These are phyloP conservation scores for Dallia pectoralis DNA, from an alignment of 2,797 vertebrate genomes.

Conservation along the genomic window DNA sequence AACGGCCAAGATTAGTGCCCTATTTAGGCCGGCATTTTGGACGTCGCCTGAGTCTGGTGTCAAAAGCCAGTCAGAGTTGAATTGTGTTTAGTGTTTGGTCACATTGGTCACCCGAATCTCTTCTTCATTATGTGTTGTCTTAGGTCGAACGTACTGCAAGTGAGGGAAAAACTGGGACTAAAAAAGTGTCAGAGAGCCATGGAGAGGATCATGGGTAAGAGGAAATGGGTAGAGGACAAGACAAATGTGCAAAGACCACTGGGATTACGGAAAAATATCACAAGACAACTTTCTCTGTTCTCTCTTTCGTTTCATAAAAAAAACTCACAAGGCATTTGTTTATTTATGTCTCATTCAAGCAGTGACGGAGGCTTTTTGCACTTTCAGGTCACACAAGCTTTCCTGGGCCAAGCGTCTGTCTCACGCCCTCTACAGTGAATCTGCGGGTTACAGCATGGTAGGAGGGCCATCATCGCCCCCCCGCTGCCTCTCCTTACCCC, in stretches of 20 bases:
- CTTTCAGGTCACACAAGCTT: constrained; percentile 53
- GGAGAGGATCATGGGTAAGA: constrained; percentile 70
- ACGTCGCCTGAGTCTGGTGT: not conserved
- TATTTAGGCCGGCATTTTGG: not conserved
- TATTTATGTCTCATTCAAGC: not conserved
- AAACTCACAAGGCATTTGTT: not conserved
- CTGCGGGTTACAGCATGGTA: constrained; percentile 82
- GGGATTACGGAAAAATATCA: not conserved
- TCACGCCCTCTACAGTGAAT: constrained; percentile 62
- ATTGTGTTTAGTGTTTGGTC: not conserved
- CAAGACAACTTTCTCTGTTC: not conserved
- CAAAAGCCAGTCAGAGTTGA: not conserved
- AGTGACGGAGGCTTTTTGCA: not conserved
- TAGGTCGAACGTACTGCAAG: constrained; percentile 47
- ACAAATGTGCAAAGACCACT: not conserved
- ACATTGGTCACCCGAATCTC: not conserved
- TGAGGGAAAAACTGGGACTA: constrained; percentile 47
- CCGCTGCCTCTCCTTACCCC: constrained; percentile 65
- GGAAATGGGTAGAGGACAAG: not conserved
- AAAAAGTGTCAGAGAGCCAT: constrained; percentile 49
- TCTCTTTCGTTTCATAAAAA: not conserved
- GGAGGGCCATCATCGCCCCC: constrained; percentile 63
- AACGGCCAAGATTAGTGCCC: not conserved
- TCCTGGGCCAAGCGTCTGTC: constrained; percentile 62
- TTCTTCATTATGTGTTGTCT: constrained; percentile 4